Evolutionary conservation across 2,113 vertebrate species (phyloP).

Genomic region (Sakesphorus luctuosus): DNA sequence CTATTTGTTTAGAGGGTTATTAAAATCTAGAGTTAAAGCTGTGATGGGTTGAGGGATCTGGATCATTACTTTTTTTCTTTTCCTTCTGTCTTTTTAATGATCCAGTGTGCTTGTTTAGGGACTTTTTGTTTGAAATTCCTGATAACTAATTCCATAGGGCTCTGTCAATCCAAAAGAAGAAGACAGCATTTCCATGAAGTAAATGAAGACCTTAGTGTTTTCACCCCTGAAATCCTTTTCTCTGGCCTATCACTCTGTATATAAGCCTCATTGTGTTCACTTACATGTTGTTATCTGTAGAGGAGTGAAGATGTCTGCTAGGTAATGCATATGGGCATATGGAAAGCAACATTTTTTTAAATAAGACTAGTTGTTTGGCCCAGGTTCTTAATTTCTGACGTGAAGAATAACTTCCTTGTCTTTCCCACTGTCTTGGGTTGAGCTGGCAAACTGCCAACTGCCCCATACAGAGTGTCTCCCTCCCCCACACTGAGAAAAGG

Average conservation of each 20-base stretch:
- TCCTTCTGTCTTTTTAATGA: not conserved
- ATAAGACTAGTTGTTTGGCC: not conserved
- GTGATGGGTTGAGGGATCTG: not conserved
- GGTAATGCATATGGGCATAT: not conserved
- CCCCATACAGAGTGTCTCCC: too few relatives aligned
- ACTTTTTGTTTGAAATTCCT: not conserved
- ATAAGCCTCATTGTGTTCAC: not conserved
- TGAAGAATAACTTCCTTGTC: not conserved
- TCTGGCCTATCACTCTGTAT: not conserved
- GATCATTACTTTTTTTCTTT: not conserved
- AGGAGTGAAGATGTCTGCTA: not conserved
- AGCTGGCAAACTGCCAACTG: too few relatives aligned
- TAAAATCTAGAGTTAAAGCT: not conserved
- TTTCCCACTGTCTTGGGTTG: not conserved
- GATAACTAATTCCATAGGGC: not conserved
- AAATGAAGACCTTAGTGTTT: not conserved
- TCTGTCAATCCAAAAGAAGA: not conserved
- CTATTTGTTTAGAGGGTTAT: not conserved
- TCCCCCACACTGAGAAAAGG: too few relatives aligned
- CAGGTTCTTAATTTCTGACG: not conserved
- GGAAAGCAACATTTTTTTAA: not conserved
- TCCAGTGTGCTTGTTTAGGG: not conserved
- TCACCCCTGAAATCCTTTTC: not conserved
- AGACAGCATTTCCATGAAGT: not conserved
- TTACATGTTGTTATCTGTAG: not conserved